Evolutionary conservation across 2,888 invertebrate species (phyloP), one percentile per base, ranked within the genome.

Genomic region (Phasia obesa): DNA sequence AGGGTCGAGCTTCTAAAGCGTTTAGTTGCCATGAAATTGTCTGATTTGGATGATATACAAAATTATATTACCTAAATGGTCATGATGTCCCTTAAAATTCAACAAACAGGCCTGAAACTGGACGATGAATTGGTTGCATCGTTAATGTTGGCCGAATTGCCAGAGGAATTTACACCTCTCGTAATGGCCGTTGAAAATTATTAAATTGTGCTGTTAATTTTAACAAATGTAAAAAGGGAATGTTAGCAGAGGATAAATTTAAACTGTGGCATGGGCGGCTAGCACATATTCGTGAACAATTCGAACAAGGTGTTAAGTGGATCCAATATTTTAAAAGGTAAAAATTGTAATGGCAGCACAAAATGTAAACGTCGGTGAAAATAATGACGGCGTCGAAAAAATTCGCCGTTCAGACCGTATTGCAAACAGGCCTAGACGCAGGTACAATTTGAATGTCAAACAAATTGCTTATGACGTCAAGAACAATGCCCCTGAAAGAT

Each of bases 71-170:
- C 84, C 31, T 49, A 70, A n/a, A 84, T 87, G 75, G 44, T 86
- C 11, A 44, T 84, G 53, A 82, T 80, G 4, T 84, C 85, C 1
- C 15, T 81, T 17, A 84, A 85, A 55, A 74, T 85, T 15, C 59
- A 80, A 47, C 71, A 70, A 17, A 62, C 76, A 2, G 83, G 84
- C 5, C 57, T 81, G 9, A 78, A 79, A 7, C 57, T 85, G 2
- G 84, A 85, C 25, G 81, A 84, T 23, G 83, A 84, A 44, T 27
- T 84, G 19, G 49, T 70, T 15, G 84, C 80, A 38, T 84, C 83
- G 2, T 64, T 85, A n/a, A 78, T 85, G 70, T 49, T 86, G n/a
- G 83, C 80, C 4, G 85, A 84, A 15, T 44, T 85, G 49, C 70
- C 84, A 9, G 70, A 81, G 19, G 73, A 82, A 5, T 84, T 70